These are phyloP conservation scores for Pammene fasciana DNA, from an alignment of 2,888 invertebrate genomes.

Conservation along the genomic window DNA sequence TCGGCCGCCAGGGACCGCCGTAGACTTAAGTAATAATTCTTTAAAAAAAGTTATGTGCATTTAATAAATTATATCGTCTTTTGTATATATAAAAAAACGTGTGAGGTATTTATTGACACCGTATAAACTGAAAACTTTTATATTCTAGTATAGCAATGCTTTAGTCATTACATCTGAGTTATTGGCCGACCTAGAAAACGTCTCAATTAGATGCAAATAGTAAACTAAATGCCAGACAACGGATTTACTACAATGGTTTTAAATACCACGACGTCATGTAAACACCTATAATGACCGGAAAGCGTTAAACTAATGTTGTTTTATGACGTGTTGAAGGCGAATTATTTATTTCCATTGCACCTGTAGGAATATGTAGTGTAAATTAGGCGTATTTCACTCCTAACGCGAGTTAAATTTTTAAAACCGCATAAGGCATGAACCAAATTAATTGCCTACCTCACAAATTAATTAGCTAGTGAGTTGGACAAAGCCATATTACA, in stretches of 20 bases:
- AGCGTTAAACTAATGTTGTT: constrained; percentile 49
- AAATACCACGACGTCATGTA: constrained; percentile 43
- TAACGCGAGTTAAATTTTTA: not conserved
- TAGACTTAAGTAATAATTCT: constrained; percentile 13
- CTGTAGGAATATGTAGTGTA: not conserved
- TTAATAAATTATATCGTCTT: not conserved
- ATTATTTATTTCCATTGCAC: constrained; percentile 9
- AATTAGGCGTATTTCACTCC: not conserved
- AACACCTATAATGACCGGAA: constrained; percentile 51
- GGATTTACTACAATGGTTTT: constrained; percentile 31
- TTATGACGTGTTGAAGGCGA: constrained; percentile 40
- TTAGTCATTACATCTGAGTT: too few relatives aligned
- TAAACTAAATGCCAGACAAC: constrained; percentile 32
- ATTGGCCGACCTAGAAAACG: not conserved
- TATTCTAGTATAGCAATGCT: too few relatives aligned
- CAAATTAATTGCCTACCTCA: not conserved
- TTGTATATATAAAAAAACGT: too few relatives aligned
- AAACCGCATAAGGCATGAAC: not conserved
- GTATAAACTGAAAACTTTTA: too few relatives aligned
- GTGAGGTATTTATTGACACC: not conserved
- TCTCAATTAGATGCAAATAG: constrained; percentile 32
- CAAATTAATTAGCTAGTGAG: not conserved
- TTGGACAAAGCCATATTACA: too few relatives aligned
- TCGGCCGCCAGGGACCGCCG: constrained; percentile 23
- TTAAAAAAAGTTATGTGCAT: constrained; percentile 13